Base-by-base conservation (phyloP, 2,113 vertebrate species). In the Rhinolophus sinicus region DNA sequence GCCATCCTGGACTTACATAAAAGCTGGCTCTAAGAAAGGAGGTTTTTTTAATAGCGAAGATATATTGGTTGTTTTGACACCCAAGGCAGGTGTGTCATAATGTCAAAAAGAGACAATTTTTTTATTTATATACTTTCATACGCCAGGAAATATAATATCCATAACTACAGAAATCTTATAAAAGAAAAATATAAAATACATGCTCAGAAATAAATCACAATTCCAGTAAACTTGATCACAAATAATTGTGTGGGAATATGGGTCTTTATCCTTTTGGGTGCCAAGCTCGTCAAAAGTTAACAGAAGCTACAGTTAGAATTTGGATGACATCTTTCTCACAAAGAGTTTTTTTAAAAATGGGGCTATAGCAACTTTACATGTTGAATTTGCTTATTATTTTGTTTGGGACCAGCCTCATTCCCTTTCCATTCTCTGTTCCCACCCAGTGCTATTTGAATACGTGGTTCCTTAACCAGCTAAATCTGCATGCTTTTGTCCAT, bases 141-240 rank as follows among this genome's bases (percentile, higher is more conserved):
- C 33, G 2, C 14, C 88, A 88, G 28, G 11, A 84, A 82, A 81
- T 82, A 47, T 92, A 77, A 40, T 90, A 67, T 81, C 13, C 4
- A 16, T 65, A 80, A 75, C 28, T 92, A 70, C 2, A 92, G 54
- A 94, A 95, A 38, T 90, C 30, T 69, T 28, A 60, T 54, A 76
- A 96, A 64, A 91, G 54, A 28, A 73, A 94, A 94, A 88, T 50
- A 92, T 50, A 92, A 88, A 96, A 83, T 70, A 16, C 22, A 54
- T 9, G 80, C 5, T 77, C 86, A 95, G 26, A 84, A 84, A 81
- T 64, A 93, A 93, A 86, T 89, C 38, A 82, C n/a, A 91, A 81
- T 26, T 50, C 7, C 8, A 81, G n/a, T 77, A 92, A 90, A 87
- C 85, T 19, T 90, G 16, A 16, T 82, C 50, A 77, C 35, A 93